Base-by-base conservation (phyloP, 2,888 invertebrate genomes). In the Carpatolechia fugitivella region DNA sequence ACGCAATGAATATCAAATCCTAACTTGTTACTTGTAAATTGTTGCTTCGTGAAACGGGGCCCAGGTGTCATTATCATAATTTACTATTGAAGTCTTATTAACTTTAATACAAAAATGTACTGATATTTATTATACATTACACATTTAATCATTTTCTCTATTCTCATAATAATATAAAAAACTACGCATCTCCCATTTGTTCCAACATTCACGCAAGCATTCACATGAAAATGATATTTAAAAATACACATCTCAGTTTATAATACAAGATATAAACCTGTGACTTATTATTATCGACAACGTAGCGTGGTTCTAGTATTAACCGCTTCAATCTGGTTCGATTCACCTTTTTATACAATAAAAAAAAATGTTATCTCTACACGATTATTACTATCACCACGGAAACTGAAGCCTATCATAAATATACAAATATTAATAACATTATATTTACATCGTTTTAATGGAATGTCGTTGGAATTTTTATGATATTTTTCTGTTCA, bases 161-260 rank as follows among this genome's bases (percentile, higher is more conserved):
- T 59, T 57, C 58, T 62, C 65, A 63, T 56, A 56, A 66, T 64
- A 74, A 67, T 64, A 68, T 63, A 69, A 74, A 68, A 70, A 62
- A 70, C 72, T 78, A 76, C 76, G 75, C 67, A 47, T 66, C 61
- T 64, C 60, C 62, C 63, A 41, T 56, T 48, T 44, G 33, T 35
- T 60, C 57, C 62, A 64, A 57, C 73, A 72, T 69, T 62, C 63
- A 72, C 62, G 59, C 72, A 68, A 63, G 57, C 74, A 76, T 66
- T 66, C 75, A 74, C 65, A 65, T 68, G 69, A 55, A 56, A 60
- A 58, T 61, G 54, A 56, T 59, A 59, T 61, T 64, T 61, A 67
- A 74, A 76, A 78, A 70, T 72, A 80, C 79, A 83, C 80, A 85
- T 80, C 84, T 78, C 76, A 75, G 78, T 79, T 84, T 82, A 85